phyloP scores from a whole-genome alignment of 2,797 vertebrate species.

The Borostomias antarcticus region DNA sequence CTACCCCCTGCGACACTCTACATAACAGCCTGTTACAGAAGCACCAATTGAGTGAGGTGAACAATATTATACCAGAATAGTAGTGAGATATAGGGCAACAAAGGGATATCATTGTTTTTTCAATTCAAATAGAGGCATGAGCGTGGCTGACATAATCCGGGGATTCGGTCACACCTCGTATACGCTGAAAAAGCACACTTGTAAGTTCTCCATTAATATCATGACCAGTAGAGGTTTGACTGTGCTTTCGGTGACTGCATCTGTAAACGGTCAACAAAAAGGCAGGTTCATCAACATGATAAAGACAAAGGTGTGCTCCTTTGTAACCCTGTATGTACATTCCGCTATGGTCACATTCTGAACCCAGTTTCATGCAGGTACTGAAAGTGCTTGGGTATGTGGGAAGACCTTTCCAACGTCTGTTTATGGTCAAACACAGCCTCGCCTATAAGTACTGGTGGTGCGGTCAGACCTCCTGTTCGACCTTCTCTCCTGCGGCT shows the following conservation, averaged over 20 bases:
- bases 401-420: constrained; percentile 29
- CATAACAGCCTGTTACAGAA: too few species aligned
- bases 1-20: too few species aligned
- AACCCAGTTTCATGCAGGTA: constrained; percentile 35
- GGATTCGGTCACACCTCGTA: too few species aligned
- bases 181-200: not conserved
- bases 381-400: constrained; percentile 28
- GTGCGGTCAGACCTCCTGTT: constrained; percentile 21
- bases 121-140: too few species aligned
- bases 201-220: not conserved
- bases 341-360: constrained; percentile 22
- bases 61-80: too few species aligned
- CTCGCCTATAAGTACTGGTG: constrained; percentile 50
- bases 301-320: not conserved
- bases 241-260: not conserved
- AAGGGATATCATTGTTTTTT: too few species aligned
- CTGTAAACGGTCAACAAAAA: not conserved
- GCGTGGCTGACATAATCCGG: too few species aligned
- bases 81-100: too few species aligned
- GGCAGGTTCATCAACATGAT: not conserved
- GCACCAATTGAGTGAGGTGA: too few species aligned
- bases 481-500: not conserved
- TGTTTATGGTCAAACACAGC: constrained; percentile 66
- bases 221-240: too few species aligned
- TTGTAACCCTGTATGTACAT: constrained; percentile 42